Evolutionary conservation across 2,888 invertebrate genomes (phyloP).

Genomic region (Stenurella melanura): DNA sequence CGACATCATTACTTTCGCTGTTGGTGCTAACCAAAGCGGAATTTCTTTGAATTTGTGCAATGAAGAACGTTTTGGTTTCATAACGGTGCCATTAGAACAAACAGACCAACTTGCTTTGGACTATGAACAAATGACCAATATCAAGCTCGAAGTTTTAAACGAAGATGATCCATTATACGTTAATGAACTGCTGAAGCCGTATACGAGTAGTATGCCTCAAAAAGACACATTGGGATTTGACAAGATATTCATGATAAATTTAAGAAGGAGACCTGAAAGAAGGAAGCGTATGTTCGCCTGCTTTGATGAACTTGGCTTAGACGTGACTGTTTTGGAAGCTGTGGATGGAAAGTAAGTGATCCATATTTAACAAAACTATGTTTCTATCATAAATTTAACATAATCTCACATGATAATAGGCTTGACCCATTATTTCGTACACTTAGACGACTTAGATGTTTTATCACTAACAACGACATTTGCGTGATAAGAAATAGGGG

Average conservation of each 20-base stretch:
- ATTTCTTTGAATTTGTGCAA: constrained; percentile 87
- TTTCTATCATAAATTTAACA: no score
- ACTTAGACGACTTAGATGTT: no score
- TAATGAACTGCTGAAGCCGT: constrained; percentile 70
- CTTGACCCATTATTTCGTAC: no score
- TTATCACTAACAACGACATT: no score
- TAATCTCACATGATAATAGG: no score
- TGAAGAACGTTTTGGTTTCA: constrained; percentile 86
- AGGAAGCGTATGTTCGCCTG: constrained; percentile 85
- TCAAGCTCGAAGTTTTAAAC: constrained; percentile 79
- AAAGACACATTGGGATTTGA: constrained; percentile 83
- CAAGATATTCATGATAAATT: constrained; percentile 94
- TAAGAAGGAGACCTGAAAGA: constrained; percentile 87
- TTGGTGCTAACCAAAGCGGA: constrained; percentile 82
- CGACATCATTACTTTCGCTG: constrained; percentile 94
- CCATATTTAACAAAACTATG: not conserved
- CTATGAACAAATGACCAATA: constrained; percentile 82
- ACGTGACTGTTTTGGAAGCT: constrained; percentile 85
- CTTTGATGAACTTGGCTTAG: constrained; percentile 87
- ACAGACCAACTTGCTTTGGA: constrained; percentile 80
- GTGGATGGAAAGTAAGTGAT: constrained; percentile 89
- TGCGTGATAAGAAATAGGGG: no score
- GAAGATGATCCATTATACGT: constrained; percentile 74
- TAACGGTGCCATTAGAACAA: constrained; percentile 87
- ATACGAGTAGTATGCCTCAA: constrained; percentile 63